These are phyloP conservation scores for Phengaris arion DNA, from an alignment of 2,888 invertebrate genomes.

Conservation along the genomic window DNA sequence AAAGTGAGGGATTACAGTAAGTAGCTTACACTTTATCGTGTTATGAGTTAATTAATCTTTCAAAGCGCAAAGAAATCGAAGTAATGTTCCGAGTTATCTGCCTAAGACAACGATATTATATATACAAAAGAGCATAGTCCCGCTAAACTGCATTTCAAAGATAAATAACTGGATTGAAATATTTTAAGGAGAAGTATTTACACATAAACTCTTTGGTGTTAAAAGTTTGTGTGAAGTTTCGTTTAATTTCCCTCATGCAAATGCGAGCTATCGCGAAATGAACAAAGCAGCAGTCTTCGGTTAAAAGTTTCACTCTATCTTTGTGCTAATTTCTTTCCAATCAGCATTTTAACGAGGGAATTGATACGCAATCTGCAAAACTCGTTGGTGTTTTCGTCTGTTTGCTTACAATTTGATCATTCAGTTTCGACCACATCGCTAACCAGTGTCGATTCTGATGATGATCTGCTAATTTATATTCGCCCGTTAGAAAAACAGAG, in stretches of 20 bases:
- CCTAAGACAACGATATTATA: conserved; percentile 35
- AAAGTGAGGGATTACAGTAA: not conserved
- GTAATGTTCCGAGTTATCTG: conserved; percentile 43
- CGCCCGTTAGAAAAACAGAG: not conserved
- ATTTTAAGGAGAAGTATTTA: conserved; percentile 43
- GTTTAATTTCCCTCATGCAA: conserved; percentile 10
- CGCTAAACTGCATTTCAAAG: conserved; percentile 58
- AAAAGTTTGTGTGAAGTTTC: conserved; percentile 25
- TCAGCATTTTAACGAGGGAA: conserved; percentile 3
- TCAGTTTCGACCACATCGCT: not conserved
- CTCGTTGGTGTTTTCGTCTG: conserved; percentile 28
- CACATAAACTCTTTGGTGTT: conserved; percentile 23
- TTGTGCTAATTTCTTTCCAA: conserved; percentile 2
- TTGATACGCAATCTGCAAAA: not conserved
- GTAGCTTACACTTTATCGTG: not conserved
- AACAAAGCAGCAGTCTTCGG: not conserved
- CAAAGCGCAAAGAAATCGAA: conserved; percentile 43
- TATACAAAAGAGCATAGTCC: conserved; percentile 46
- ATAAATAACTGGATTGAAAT: conserved; percentile 61
- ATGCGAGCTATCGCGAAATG: conserved; percentile 18
- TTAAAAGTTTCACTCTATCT: not conserved
- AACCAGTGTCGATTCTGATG: not conserved
- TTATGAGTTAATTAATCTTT: conserved; percentile 38
- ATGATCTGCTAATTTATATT: not conserved
- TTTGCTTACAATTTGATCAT: not conserved